These are phyloP conservation scores for Actinia equina DNA, from an alignment of 64 coral and sea anemone genomes.

Conservation along the genomic window DNA sequence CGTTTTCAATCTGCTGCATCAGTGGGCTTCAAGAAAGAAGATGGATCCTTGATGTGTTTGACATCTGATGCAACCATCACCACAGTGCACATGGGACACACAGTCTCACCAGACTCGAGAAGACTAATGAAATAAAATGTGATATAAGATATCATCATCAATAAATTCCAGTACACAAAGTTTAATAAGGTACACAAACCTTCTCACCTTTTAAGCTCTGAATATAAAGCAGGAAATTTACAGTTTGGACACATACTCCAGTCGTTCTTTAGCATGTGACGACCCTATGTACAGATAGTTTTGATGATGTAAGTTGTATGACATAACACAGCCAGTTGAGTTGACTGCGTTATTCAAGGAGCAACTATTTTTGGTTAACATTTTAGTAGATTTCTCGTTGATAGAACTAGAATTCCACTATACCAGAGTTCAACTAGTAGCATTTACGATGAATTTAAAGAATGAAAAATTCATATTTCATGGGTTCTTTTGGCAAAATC, in stretches of 20 bases:
- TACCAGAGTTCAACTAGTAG: too few species aligned
- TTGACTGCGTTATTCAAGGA: too few species aligned
- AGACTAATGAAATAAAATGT: constrained; percentile 42
- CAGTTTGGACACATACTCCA: constrained; percentile 92
- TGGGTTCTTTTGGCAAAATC: too few species aligned
- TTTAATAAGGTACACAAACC: too few species aligned
- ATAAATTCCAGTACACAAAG: too few species aligned
- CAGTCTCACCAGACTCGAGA: constrained; percentile 58
- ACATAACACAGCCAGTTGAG: too few species aligned
- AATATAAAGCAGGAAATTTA: constrained; percentile 92
- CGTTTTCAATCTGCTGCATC: not conserved
- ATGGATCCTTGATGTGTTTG: constrained; percentile 73
- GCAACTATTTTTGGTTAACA: too few species aligned
- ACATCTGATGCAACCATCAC: constrained; percentile 70
- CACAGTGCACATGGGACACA: constrained; percentile 80
- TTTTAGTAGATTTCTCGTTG: too few species aligned
- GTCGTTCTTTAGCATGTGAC: constrained; percentile 93
- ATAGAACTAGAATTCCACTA: too few species aligned
- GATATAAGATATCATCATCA: not conserved
- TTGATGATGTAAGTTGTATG: not conserved
- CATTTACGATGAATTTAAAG: too few species aligned
- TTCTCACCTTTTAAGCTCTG: constrained; percentile 78
- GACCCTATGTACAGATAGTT: constrained; percentile 50
- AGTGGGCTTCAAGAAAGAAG: constrained; percentile 42
- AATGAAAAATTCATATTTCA: too few species aligned